These are phyloP conservation scores for Cryptoblepharus egeriae DNA, from an alignment of 2,797 vertebrate species.

Conservation along the genomic window DNA sequence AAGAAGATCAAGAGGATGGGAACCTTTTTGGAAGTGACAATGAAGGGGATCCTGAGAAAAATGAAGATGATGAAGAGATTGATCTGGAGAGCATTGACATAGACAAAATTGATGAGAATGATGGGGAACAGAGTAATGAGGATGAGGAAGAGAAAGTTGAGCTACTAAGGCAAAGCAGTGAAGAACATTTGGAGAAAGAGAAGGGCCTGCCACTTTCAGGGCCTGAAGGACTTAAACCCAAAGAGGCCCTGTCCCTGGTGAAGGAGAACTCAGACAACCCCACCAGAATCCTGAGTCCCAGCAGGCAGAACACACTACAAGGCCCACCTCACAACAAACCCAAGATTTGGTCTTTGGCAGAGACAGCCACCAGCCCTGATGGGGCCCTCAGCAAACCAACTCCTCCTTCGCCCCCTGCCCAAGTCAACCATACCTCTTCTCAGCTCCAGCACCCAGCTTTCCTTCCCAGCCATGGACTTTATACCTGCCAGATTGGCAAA, in stretches of 20 bases:
- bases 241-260: constrained; percentile 81
- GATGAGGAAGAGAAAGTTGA: constrained; percentile 94
- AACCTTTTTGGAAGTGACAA: constrained; percentile 95
- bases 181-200: constrained; percentile 82
- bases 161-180: constrained; percentile 70
- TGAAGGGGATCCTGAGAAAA: constrained; percentile 93
- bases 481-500: constrained; percentile 98
- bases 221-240: constrained; percentile 87
- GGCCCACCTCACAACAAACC: constrained; percentile 92
- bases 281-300: constrained; percentile 86
- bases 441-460: constrained; percentile 94
- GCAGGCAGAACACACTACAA: constrained; percentile 84
- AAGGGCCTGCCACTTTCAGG: constrained; percentile 83
- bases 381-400: constrained; percentile 89
- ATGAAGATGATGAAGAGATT: constrained; percentile 97
- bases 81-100: constrained; percentile 98
- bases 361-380: constrained; percentile 95
- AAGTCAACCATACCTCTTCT: constrained; percentile 80
- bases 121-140: constrained; percentile 94
- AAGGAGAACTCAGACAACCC: constrained; percentile 87
- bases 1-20: constrained; percentile 92
- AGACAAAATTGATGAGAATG: constrained; percentile 96
- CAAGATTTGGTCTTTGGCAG: constrained; percentile 98
- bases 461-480: constrained; percentile 96
- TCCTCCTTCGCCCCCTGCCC: constrained; percentile 84